Conservation (phyloP, 2,888 invertebrate genomes). For the Lasioglossum zephyrum region DNA sequence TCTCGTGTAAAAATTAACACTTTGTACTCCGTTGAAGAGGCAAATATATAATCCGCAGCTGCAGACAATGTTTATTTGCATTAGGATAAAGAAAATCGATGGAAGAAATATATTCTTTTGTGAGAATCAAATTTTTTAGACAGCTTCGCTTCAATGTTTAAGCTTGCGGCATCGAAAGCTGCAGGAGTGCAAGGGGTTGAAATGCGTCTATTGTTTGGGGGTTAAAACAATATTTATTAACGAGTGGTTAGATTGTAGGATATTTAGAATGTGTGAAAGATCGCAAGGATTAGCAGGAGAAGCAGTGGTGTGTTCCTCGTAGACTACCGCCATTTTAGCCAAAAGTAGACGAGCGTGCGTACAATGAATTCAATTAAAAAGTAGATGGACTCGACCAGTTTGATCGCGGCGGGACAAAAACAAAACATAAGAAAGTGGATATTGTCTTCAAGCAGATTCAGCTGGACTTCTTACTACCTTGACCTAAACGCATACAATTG, state of each 20-base stretch:
- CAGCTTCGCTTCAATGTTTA: not conserved
- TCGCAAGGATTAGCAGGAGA: not conserved
- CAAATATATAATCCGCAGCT: not conserved
- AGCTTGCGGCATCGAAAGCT: not conserved
- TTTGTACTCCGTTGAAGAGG: not conserved
- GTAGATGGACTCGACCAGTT: not conserved
- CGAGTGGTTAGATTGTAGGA: not conserved
- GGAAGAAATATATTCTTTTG: not conserved
- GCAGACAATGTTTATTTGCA: not conserved
- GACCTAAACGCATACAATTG: not conserved
- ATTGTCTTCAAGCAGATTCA: not conserved
- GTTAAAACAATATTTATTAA: not conserved
- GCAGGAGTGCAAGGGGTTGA: not conserved
- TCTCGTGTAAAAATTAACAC: not conserved
- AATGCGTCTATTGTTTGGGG: not conserved
- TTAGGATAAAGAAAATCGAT: not conserved
- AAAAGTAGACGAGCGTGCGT: not conserved
- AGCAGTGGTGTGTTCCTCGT: not conserved
- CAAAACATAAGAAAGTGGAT: not conserved
- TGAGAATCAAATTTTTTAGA: not conserved
- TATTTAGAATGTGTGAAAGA: not conserved
- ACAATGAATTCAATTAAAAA: not conserved
- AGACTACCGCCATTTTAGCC: slow-evolving; percentile 6
- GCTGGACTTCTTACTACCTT: not conserved
- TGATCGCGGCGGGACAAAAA: not conserved